Conservation (phyloP, 2,888 invertebrate species). For the Watsonalla binaria region DNA sequence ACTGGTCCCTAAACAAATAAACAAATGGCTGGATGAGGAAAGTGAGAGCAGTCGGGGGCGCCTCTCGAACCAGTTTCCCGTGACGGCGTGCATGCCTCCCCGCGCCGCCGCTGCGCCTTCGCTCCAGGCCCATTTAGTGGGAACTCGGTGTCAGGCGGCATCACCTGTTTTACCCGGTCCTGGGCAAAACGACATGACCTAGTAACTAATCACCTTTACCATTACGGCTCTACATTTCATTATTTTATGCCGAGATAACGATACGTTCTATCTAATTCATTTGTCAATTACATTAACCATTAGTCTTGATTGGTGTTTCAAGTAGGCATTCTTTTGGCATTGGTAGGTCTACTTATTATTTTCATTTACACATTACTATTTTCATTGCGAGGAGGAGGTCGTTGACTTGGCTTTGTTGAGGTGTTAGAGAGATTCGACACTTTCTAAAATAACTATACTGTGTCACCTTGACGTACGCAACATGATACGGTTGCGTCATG, state of each 20-base stretch:
- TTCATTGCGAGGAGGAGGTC: slow-evolving; percentile 38
- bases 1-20: slow-evolving; percentile 72
- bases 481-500: slow-evolving; percentile 54
- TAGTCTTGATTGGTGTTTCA: background rate
- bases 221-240: slow-evolving; percentile 37
- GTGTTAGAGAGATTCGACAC: slow-evolving; percentile 49
- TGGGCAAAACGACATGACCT: slow-evolving; percentile 45
- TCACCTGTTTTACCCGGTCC: slow-evolving; percentile 36
- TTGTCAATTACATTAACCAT: slow-evolving; percentile 19
- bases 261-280: slow-evolving; percentile 33
- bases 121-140: background rate
- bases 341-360: slow-evolving; percentile 6
- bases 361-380: slow-evolving; percentile 13
- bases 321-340: background rate
- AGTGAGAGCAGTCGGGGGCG: slow-evolving; percentile 67
- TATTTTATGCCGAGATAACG: slow-evolving; percentile 25
- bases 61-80: slow-evolving; percentile 59
- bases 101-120: slow-evolving; percentile 17
- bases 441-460: slow-evolving; percentile 74
- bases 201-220: slow-evolving; percentile 55
- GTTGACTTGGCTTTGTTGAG: slow-evolving; percentile 59
- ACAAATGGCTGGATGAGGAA: slow-evolving; percentile 66
- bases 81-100: slow-evolving; percentile 21
- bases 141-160: background rate
- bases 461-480: slow-evolving; percentile 69